Evolutionary conservation across 2,113 vertebrate genomes (phyloP).

Genomic region (Siniperca chuatsi): DNA sequence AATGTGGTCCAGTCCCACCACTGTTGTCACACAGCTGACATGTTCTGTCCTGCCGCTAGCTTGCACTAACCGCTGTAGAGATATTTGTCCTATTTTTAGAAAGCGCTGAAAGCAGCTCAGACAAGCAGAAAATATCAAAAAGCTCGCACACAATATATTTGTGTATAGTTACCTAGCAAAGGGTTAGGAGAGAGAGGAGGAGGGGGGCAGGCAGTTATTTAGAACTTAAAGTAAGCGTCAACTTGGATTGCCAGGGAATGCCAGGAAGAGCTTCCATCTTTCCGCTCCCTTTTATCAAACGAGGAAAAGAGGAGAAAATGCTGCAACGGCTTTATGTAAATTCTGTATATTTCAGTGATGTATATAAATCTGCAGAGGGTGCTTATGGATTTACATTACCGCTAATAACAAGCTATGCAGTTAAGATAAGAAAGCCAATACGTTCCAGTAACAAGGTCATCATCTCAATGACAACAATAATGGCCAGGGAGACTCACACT

Average conservation of each 20-base stretch:
- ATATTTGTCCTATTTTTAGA: constrained; percentile 75
- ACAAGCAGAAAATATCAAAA: constrained; percentile 77
- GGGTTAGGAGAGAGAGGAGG: background rate
- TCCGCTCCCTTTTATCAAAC: constrained; percentile 42
- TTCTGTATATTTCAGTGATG: constrained; percentile 37
- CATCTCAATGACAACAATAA: constrained; percentile 49
- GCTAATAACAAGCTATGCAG: constrained; percentile 48
- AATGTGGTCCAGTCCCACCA: background rate
- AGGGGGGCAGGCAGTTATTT: constrained; percentile 44
- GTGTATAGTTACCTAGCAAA: constrained; percentile 52
- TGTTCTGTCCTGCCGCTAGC: constrained; percentile 60
- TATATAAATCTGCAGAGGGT: constrained; percentile 36
- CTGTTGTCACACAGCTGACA: constrained; percentile 47
- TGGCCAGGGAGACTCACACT: constrained; percentile 6
- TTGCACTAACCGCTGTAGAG: constrained; percentile 53
- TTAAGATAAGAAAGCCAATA: constrained; percentile 40
- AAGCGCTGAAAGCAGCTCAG: constrained; percentile 75
- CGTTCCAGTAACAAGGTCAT: constrained; percentile 58
- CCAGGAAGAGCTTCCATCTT: constrained; percentile 51
- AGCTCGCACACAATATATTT: constrained; percentile 63
- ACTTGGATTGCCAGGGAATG: constrained; percentile 53
- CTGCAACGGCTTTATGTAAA: constrained; percentile 32
- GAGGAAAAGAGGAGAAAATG: constrained; percentile 11
- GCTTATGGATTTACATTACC: constrained; percentile 54
- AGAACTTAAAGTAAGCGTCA: constrained; percentile 50